Evolutionary conservation across 2,888 invertebrate species (phyloP).

Genomic region (Trachelus iudaicus): DNA sequence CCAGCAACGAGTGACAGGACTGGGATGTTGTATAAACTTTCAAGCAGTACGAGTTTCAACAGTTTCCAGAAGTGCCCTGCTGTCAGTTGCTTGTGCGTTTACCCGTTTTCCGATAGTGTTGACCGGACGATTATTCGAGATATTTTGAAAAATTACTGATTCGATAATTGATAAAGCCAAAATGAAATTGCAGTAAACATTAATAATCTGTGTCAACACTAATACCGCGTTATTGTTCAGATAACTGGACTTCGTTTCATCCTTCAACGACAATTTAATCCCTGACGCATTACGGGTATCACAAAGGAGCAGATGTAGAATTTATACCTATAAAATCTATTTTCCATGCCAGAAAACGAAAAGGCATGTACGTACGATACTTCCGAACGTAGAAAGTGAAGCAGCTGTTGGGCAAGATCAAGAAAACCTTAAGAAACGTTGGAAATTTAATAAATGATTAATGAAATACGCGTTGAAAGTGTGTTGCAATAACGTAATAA

Average conservation of each 20-base stretch:
- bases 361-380: neutral
- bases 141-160: neutral
- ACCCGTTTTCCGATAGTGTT: neutral
- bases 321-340: neutral
- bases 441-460: neutral
- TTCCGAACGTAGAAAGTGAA: neutral
- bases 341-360: neutral
- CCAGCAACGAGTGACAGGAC: neutral
- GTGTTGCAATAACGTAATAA: neutral
- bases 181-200: neutral
- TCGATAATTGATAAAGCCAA: neutral
- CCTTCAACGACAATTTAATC: neutral
- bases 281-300: neutral
- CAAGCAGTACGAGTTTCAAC: neutral
- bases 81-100: neutral
- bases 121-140: neutral
- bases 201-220: neutral
- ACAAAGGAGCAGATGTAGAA: neutral
- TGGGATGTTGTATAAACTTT: conserved; percentile 26
- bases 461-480: neutral
- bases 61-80: neutral
- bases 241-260: neutral
- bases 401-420: neutral
- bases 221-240: neutral
- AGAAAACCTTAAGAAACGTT: neutral